Conservation (phyloP, 2,888 invertebrate species). For the Phragmatobia fuliginosa region DNA sequence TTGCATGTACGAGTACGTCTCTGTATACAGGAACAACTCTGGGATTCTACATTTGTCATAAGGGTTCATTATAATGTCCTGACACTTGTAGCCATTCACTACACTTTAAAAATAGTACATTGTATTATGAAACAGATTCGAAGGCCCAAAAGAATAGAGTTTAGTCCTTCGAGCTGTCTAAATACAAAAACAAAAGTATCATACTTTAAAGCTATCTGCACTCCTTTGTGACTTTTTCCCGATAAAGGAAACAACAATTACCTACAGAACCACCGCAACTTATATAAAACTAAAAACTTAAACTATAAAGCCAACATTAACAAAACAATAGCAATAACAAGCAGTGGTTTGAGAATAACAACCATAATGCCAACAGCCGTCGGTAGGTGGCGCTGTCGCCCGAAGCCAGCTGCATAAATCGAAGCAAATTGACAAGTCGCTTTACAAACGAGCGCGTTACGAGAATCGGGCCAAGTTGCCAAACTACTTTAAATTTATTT, state of each 20-base stretch:
- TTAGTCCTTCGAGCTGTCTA: not conserved
- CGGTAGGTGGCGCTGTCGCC: conserved; percentile 29
- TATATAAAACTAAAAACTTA: conserved; percentile 1
- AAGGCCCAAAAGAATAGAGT: not conserved
- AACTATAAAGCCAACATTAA: conserved; percentile 4
- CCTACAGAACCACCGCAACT: not conserved
- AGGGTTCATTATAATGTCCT: too few species aligned
- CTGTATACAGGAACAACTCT: too few species aligned
- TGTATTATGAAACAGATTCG: too few species aligned
- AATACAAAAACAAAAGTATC: not conserved
- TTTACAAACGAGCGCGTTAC: conserved; percentile 54
- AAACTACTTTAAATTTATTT: conserved; percentile 33
- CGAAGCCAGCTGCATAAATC: conserved; percentile 55
- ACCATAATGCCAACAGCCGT: conserved; percentile 36
- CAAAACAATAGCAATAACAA: conserved; percentile 25
- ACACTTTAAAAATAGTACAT: not conserved
- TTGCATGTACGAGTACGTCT: too few species aligned
- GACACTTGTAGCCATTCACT: not conserved
- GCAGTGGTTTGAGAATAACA: conserved; percentile 43
- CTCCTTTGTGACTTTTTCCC: not conserved
- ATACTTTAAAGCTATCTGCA: not conserved
- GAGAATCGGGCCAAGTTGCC: conserved; percentile 44
- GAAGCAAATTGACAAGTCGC: conserved; percentile 57
- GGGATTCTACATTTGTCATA: too few species aligned
- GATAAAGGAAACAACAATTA: not conserved